Conservation (phyloP, 2,888 invertebrate genomes). For the Girardia tigrina region DNA sequence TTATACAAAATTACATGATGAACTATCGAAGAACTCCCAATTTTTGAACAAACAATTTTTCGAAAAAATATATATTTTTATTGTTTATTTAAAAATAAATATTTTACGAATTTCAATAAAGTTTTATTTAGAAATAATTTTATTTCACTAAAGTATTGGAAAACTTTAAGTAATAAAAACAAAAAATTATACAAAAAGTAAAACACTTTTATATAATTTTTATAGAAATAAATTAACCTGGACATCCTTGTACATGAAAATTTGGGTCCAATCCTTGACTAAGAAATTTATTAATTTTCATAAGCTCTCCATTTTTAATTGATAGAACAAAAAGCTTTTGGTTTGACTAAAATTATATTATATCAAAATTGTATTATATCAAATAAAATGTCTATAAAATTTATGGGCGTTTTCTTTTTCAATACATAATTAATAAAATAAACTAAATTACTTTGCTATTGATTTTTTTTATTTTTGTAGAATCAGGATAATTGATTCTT, state of each 20-base stretch:
- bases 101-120: no score
- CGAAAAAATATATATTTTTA: no score
- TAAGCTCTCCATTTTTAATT: background rate
- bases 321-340: background rate
- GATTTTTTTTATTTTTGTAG: background rate
- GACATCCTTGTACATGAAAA: background rate
- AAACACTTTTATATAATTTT: no score
- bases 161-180: no score
- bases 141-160: no score
- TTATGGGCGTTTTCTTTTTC: background rate
- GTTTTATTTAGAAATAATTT: no score
- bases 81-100: no score
- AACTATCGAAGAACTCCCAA: no score
- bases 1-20: no score
- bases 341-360: background rate
- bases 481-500: background rate
- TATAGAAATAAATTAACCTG: no score
- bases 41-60: no score
- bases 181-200: no score
- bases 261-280: background rate
- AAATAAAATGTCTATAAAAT: background rate
- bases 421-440: background rate
- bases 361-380: background rate
- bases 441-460: background rate
- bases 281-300: conserved; percentile 14